Evolutionary conservation across 1,140 invertebrate genomes (phyloP).

Genomic region (Zaprionus kolodkinae): DNA sequence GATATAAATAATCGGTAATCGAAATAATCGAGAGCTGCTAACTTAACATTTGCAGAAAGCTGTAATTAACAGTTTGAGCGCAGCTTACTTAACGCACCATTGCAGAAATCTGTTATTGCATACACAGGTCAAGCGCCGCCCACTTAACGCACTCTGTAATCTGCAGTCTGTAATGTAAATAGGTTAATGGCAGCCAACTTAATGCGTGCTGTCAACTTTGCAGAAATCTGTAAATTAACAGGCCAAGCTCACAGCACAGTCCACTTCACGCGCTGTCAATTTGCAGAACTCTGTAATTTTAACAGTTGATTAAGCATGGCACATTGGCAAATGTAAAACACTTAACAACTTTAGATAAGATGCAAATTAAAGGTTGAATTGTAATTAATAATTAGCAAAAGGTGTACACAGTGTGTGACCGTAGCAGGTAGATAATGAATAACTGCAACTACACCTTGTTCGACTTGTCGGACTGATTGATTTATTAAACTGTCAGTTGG

Average conservation of each 20-base stretch:
- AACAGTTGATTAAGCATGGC: background rate
- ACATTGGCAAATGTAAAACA: background rate
- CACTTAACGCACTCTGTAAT: background rate
- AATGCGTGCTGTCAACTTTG: background rate
- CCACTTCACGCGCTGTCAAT: background rate
- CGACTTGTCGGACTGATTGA: constrained; percentile 39
- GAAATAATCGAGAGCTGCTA: background rate
- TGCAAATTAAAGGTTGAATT: background rate
- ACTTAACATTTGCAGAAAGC: background rate
- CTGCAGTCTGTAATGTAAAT: background rate
- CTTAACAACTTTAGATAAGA: background rate
- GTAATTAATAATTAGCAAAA: background rate
- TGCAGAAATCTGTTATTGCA: background rate
- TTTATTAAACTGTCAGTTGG: constrained; percentile 52
- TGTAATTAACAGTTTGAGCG: background rate
- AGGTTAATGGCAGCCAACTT: background rate
- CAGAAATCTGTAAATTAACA: constrained; percentile 8
- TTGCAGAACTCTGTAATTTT: background rate
- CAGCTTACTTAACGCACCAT: background rate
- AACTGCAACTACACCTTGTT: too few relatives aligned
- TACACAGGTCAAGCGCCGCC: background rate
- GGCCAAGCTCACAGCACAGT: background rate
- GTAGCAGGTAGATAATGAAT: background rate
- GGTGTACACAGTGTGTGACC: background rate
- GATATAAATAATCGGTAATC: background rate